phyloP scores from a whole-genome alignment of 2,888 invertebrate genomes.

The Drosophila antonietae region DNA sequence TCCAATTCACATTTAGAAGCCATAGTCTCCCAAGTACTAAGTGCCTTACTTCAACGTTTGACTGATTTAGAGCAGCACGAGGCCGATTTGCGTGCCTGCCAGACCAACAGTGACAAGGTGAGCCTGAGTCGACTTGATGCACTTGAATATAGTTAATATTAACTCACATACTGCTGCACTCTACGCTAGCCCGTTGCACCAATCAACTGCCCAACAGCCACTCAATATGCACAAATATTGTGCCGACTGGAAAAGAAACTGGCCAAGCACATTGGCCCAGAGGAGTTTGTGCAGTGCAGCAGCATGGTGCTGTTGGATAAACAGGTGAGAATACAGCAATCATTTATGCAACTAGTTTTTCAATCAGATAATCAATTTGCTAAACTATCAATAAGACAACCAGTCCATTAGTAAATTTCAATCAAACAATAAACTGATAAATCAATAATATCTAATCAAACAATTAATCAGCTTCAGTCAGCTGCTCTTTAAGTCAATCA shows the following conservation, averaged over 20 bases:
- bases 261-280: conserved; percentile 84
- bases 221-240: conserved; percentile 84
- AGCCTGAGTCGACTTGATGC: conserved; percentile 6
- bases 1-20: conserved; percentile 84
- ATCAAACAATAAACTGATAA: too few species aligned
- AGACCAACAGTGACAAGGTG: conserved; percentile 82
- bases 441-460: too few species aligned
- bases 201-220: conserved; percentile 82
- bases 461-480: too few species aligned
- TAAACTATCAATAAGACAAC: background rate
- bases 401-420: background rate
- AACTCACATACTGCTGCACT: background rate
- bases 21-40: conserved; percentile 84
- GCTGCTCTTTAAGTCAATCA: too few species aligned
- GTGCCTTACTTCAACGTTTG: conserved; percentile 85
- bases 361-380: too few species aligned
- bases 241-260: conserved; percentile 84
- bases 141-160: background rate
- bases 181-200: conserved; percentile 39
- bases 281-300: conserved; percentile 84
- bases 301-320: conserved; percentile 83
- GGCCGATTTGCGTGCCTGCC: conserved; percentile 84
- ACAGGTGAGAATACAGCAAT: conserved; percentile 68
- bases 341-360: too few species aligned
- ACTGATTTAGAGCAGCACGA: conserved; percentile 85